Evolutionary conservation across 2,888 invertebrate species (phyloP), one percentile per base, ranked within the genome.

Genomic region (Silvanus unidentatus): DNA sequence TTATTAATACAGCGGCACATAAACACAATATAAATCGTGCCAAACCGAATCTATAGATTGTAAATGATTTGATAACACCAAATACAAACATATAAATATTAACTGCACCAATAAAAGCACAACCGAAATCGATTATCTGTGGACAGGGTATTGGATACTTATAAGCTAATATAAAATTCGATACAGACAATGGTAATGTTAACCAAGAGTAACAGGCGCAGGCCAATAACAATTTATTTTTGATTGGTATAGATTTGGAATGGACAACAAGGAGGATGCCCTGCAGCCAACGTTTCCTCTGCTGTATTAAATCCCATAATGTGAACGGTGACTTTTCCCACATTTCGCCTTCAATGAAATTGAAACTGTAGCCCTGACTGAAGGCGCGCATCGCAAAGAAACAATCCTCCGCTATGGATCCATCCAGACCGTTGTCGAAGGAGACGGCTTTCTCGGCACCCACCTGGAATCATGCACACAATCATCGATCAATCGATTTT

Each of bases 251-350:
- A 56, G 82, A 77, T 66, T 86, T 85, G 44, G 91, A 89, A 72
- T 92, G 91, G 38, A 92, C 90, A 14, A 92, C 92, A 49, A 93
- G 75, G 14, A 90, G 77, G 59, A 93, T 92, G 65, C 92, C 93
- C 75, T 92, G 90, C 42, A 97, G 80, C 97, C 97, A 97, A 42
- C 97, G 80, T 69, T 97, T 97, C 46, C 97, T 79, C 67, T 97
- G 97, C 70, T 96, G 95, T 57, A 97, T 81, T 64, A 97, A 94
- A 70, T 97, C 97, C 81, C 88, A 86, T 27, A 97, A 73, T 1
- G 92, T 91, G 70, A 97, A 97, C 2, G 97, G 96, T 4, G 93
- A 93, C 68, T 97, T 96, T 69, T 97, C 97, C 87, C 95, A 95
- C 96, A 97, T 96, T 75, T 97, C 97, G 39, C 97, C 96, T 70